Base-by-base conservation (phyloP, 2,888 invertebrate genomes). In the Athalia rosae region DNA sequence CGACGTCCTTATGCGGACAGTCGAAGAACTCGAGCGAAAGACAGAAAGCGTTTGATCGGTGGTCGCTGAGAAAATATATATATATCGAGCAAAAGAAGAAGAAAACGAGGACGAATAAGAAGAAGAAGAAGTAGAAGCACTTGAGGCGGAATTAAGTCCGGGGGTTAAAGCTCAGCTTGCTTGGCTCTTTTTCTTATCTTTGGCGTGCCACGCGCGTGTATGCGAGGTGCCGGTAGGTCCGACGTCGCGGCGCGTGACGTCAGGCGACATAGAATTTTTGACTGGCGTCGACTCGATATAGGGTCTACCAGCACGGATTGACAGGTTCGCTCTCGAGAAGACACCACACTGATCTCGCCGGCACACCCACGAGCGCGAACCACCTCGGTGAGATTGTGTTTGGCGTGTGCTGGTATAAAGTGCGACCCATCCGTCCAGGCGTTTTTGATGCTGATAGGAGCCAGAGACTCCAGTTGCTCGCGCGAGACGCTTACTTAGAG, bases 401-500 rank as follows among this genome's bases (percentile, higher is more conserved):
- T 28, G 47, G 47, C 15, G 59, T 67, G 41, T 41, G 28, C 11
- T 58, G 28, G 28, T 28, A 28, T 28, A 59, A 66, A 63, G 62
- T 56, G 53, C 61, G 45, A 69, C 48, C 8, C 53, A 53, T n/a
- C n/a, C 53, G 53, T n/a, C 53, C 53, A n/a, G 53, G 28, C 9
- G 28, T 28, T 28, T 28, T 28, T 28, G 2, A 28, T 45, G 81
- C 84, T 87, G 87, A 88, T 87, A 86, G 82, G 85, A 86, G 85
- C 86, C 87, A 88, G 87, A 88, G 84, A 28, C 28, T 28, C 83
- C 82, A 81, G 80, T 80, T 79, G 77, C 78, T 78, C 81, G 83
- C 81, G 79, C 81, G 79, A 76, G 77, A 77, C 81, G 83, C 83
- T 84, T 82, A 85, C 85, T 86, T 83, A 85, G 87, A 87, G 85